Base-by-base conservation (phyloP, 1,140 invertebrate species). In the Bombus polaris region DNA sequence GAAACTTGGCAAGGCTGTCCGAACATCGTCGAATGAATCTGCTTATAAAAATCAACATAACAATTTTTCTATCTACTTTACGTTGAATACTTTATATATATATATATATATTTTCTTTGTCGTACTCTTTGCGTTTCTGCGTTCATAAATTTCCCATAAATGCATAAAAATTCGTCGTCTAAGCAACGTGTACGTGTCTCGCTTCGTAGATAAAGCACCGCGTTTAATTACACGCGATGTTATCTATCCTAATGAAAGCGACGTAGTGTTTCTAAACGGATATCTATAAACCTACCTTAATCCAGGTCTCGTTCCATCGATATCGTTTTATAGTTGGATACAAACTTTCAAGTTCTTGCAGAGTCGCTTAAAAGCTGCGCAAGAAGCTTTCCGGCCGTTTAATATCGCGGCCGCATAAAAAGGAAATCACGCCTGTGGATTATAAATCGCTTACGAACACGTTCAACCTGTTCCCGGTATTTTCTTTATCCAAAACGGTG, bases 361-460 rank as follows among this genome's bases (percentile, higher is more conserved):
- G 37, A 15, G 28, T n/a, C 28, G 42, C n/a, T 53, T 74, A 25
- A 53, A 53, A 53, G 47, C 47, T 8, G 18, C 47, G 18, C 47
- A 53, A 68, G 28, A 53, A 59, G 35, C 37, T 57, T n/a, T 13
- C 70, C 28, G 9, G 2, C 12, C 37, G 66, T 57, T 81, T 81
- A 81, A 71, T 71, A 22, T 57, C 25, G 8, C 42, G 22, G 6
- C 32, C 22, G n/a, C n/a, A 44, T 79, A 44, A 80, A 70, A 70
- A 80, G 35, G 25, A 53, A 80, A 80, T 80, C 77, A 37, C 13
- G 47, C 4, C 35, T 39, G 32, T 9, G 65, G 32, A 80, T 80
- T 68, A 68, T 32, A 42, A 77, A 57, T 68, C 66, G 66, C 35
- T 74, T 47, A 32, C 32, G 18, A 42, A 22, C 28, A 47, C 65